Conservation (phyloP, 1,140 invertebrate species). For the Grapholita molesta region DNA sequence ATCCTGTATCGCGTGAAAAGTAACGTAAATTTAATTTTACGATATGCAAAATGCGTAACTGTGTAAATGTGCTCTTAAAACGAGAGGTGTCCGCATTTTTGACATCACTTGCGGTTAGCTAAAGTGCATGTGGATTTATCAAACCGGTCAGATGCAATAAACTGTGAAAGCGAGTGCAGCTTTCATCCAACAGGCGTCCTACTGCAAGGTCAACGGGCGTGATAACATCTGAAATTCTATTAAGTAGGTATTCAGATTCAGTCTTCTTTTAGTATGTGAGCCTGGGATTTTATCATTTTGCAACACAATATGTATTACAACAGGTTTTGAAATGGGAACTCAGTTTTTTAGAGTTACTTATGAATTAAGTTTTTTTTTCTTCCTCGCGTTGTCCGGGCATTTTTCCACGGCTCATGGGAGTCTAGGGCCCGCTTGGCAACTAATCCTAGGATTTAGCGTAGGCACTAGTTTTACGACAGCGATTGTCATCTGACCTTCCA, state of each 20-base stretch:
- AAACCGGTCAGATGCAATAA: conserved; percentile 4
- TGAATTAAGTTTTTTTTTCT: too few relatives aligned
- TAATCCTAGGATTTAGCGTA: too few relatives aligned
- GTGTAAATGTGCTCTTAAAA: neutral
- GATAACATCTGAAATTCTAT: neutral
- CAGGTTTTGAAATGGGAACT: neutral
- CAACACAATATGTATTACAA: neutral
- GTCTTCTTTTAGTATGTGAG: neutral
- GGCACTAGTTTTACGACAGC: too few relatives aligned
- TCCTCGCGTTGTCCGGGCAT: too few relatives aligned
- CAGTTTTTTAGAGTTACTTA: too few relatives aligned
- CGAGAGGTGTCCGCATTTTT: conserved; percentile 13
- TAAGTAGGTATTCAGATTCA: neutral
- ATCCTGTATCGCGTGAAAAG: neutral
- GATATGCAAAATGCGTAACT: neutral
- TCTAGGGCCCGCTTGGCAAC: too few relatives aligned
- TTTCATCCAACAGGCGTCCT: neutral
- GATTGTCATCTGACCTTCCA: too few relatives aligned
- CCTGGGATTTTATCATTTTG: too few relatives aligned
- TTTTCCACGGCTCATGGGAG: too few relatives aligned
- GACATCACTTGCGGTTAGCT: neutral
- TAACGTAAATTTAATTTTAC: neutral
- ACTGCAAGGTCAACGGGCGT: neutral
- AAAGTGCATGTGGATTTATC: neutral
- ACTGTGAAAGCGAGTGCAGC: neutral